These are phyloP conservation scores for Bemisia tabaci DNA, from an alignment of 1,140 invertebrate species.

Conservation along the genomic window DNA sequence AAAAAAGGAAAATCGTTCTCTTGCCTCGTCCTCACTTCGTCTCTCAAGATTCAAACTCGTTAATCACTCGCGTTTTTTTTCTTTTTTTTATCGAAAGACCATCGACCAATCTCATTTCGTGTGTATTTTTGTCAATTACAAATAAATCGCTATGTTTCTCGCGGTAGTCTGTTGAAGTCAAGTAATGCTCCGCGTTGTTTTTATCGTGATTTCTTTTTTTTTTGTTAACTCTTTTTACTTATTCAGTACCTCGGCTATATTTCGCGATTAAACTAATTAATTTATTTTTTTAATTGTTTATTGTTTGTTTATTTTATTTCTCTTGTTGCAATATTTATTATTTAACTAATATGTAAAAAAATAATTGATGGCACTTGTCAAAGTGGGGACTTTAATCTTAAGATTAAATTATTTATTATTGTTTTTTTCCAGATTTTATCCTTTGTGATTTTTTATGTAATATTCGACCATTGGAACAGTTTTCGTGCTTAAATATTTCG, in stretches of 20 bases:
- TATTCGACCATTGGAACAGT: background rate
- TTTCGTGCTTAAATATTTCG: too few species aligned
- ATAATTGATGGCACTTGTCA: background rate
- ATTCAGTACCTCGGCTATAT: background rate
- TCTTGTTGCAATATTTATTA: background rate
- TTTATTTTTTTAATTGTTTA: conserved; percentile 1
- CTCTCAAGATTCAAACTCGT: background rate
- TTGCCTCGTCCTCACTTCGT: background rate
- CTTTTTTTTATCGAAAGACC: background rate
- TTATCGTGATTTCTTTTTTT: background rate
- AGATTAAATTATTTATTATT: background rate
- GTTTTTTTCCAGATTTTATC: background rate
- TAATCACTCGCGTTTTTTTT: background rate
- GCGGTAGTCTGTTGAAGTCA: background rate
- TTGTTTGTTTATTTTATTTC: background rate
- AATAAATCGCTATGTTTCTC: background rate
- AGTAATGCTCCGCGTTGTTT: background rate
- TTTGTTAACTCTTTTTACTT: background rate
- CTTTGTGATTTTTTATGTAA: background rate
- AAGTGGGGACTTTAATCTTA: background rate
- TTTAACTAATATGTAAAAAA: background rate
- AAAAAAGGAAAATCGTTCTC: background rate
- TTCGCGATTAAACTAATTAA: background rate
- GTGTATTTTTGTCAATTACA: background rate
- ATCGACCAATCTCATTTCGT: background rate